These are phyloP conservation scores for Neodiprion lecontei DNA, from an alignment of 1,140 invertebrate species.

Conservation along the genomic window DNA sequence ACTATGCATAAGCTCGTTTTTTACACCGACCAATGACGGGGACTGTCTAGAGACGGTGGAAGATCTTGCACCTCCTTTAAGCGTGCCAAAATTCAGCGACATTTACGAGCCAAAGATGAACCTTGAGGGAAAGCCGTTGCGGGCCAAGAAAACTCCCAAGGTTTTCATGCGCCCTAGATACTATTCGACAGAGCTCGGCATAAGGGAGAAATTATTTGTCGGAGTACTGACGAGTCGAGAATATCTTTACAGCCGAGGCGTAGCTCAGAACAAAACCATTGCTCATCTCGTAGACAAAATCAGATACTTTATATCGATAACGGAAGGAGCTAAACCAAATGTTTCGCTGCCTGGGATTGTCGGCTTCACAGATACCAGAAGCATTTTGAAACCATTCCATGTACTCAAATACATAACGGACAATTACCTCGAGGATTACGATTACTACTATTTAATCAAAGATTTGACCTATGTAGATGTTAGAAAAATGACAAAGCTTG, in stretches of 20 bases:
- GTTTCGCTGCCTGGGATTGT: slow-evolving; percentile 78
- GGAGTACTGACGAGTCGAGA: slow-evolving; percentile 79
- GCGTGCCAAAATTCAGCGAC: slow-evolving; percentile 45
- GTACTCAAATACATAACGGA: slow-evolving; percentile 89
- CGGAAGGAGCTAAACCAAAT: slow-evolving; percentile 69
- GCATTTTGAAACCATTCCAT: slow-evolving; percentile 80
- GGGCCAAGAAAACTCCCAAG: slow-evolving; percentile 60
- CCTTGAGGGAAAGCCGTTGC: slow-evolving; percentile 62
- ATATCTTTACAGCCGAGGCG: slow-evolving; percentile 72
- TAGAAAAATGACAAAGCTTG: slow-evolving; percentile 70
- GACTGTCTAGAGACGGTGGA: slow-evolving; percentile 33
- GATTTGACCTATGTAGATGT: slow-evolving; percentile 84
- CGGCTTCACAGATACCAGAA: slow-evolving; percentile 79
- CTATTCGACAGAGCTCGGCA: slow-evolving; percentile 91
- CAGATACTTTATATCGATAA: slow-evolving; percentile 77
- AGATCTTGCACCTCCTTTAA: slow-evolving; percentile 25
- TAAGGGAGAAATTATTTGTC: slow-evolving; percentile 87
- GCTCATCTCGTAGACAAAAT: slow-evolving; percentile 82
- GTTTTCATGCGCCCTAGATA: slow-evolving; percentile 81
- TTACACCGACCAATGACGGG: slow-evolving; percentile 41
- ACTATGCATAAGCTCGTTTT: slow-evolving; percentile 54
- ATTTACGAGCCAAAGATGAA: slow-evolving; percentile 68
- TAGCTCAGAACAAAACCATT: slow-evolving; percentile 82
- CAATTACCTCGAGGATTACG: slow-evolving; percentile 86
- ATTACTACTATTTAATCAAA: slow-evolving; percentile 88